phyloP scores from a whole-genome alignment of 2,113 vertebrate genomes.

The Montifringilla adamsi region DNA sequence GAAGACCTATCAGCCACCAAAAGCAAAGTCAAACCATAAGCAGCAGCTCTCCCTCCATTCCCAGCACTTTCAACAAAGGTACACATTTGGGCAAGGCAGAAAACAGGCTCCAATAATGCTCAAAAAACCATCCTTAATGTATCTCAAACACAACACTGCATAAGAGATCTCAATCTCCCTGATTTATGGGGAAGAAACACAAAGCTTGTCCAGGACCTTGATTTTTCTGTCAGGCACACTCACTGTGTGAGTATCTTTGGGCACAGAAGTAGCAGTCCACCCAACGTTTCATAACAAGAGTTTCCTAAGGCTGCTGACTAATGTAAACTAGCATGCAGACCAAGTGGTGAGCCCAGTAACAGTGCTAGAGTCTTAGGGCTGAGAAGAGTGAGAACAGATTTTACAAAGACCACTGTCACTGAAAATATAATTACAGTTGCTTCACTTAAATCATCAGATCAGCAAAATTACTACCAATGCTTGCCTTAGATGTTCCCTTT shows the following conservation, averaged over 20 bases:
- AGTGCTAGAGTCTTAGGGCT: background rate
- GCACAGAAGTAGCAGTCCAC: background rate
- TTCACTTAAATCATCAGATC: background rate
- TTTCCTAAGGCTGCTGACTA: background rate
- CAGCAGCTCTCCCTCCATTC: background rate
- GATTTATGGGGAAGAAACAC: background rate
- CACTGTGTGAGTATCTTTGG: background rate
- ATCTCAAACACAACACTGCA: fast-evolving
- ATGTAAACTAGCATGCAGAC: background rate
- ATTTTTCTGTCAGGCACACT: background rate
- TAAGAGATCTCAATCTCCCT: background rate
- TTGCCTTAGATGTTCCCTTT: background rate
- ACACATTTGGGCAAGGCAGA: background rate
- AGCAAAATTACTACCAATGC: background rate
- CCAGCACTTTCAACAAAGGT: background rate
- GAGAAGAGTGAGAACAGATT: background rate
- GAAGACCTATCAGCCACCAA: background rate
- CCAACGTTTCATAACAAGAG: background rate
- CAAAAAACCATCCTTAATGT: background rate
- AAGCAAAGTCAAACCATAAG: background rate
- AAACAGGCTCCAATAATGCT: background rate
- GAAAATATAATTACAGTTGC: background rate
- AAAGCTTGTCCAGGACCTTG: background rate
- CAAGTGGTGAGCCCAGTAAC: background rate
- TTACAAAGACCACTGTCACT: background rate